Evolutionary conservation across 2,888 invertebrate species (phyloP).

Genomic region (Microdon myrmicae): DNA sequence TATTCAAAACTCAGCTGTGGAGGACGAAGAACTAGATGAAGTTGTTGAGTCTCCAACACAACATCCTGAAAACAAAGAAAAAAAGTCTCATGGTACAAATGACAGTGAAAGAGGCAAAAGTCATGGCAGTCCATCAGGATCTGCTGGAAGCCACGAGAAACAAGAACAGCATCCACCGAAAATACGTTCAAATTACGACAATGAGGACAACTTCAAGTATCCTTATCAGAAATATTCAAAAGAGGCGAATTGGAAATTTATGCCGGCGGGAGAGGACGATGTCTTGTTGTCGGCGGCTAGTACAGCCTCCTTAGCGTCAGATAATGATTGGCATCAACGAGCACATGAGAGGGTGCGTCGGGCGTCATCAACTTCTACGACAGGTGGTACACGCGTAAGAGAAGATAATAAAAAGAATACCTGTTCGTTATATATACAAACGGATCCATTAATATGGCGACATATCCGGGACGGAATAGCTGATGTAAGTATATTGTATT

Average conservation of each 20-base stretch:
- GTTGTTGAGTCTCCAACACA: slow-evolving; percentile 49
- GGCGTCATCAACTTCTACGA: slow-evolving; percentile 66
- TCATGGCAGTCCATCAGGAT: slow-evolving; percentile 26
- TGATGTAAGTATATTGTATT: slow-evolving; percentile 72
- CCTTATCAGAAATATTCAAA: slow-evolving; percentile 80
- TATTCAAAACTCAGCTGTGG: slow-evolving; percentile 82
- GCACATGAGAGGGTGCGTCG: slow-evolving; percentile 69
- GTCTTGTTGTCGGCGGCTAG: slow-evolving; percentile 29
- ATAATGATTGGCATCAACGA: slow-evolving; percentile 68
- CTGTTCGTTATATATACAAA: slow-evolving; percentile 96
- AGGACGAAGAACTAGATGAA: slow-evolving; percentile 68
- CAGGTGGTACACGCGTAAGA: slow-evolving; percentile 66
- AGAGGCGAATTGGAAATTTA: slow-evolving; percentile 73
- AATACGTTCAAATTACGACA: slow-evolving; percentile 62
- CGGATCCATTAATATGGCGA: slow-evolving; percentile 97
- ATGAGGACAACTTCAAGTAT: slow-evolving; percentile 67
- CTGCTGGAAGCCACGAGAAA: slow-evolving; percentile 18
- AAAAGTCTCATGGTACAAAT: slow-evolving; percentile 44
- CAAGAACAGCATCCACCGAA: slow-evolving; percentile 60
- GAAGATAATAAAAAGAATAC: slow-evolving; percentile 86
- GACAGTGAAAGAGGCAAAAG: slow-evolving; percentile 37
- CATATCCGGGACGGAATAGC: slow-evolving; percentile 86
- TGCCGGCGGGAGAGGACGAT: slow-evolving; percentile 41
- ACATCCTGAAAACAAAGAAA: slow-evolving; percentile 52
- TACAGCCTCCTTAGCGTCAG: slow-evolving; percentile 53